Evolutionary conservation across 2,113 vertebrate species (phyloP), one percentile per base, ranked within the genome.

Genomic region (Ciconia stormi): DNA sequence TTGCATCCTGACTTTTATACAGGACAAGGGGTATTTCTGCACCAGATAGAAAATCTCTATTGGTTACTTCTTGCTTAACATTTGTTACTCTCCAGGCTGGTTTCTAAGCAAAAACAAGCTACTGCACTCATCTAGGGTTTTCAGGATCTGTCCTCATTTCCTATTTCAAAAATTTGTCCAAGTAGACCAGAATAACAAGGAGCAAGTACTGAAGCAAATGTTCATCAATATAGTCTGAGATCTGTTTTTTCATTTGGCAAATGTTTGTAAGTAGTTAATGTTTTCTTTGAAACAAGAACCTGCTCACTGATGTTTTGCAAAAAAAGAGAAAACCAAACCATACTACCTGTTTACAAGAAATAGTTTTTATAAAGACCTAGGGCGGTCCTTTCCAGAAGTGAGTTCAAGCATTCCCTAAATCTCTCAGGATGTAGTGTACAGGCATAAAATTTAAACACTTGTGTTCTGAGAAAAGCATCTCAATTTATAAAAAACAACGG

Each of bases 381-480:
- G 46, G 29, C 16, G 21, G 13, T 59, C 25, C 42, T 65, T 94
- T 93, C 44, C 50, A 76, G 42, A 82, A 62, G 36, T 29, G n/a
- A 88, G 26, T 91, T 90, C 56, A 85, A 44, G 36, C 83, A 32
- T 61, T 67, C 38, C 29, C 87, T 70, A 25, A 83, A 61, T 95
- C 71, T 94, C 55, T 95, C 82, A 93, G 63, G 34, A 70, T 44
- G 47, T 47, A 61, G 5, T 53, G 50, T 42, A 27, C 5, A 81
- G 58, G 26, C 55, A 81, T 82, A 96, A 91, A 94, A 73, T 36
- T 63, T 89, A 38, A 88, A 34, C 29, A 83, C 38, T 18, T 85
- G 29, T 78, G 52, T 96, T 92, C 47, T 78, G 77, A 94, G 80
- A 65, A 92, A 95, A 95, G 5, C 80, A 70, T 93, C 67, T 79